These are phyloP conservation scores for Corythornis cristatus DNA, from an alignment of 2,113 vertebrate species.

Conservation along the genomic window DNA sequence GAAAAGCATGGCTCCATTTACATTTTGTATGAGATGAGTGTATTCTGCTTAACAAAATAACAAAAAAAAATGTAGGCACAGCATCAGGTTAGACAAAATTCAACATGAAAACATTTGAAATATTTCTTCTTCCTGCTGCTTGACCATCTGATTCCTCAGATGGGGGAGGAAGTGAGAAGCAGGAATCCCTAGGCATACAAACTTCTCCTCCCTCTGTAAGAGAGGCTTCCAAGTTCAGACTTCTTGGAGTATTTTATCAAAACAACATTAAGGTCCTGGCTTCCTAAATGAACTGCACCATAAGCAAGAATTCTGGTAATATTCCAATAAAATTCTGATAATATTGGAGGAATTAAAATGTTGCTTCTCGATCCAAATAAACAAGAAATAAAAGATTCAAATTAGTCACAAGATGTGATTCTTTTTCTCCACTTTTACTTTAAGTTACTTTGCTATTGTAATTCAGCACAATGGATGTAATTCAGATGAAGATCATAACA, in stretches of 20 bases:
- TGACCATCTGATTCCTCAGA: neutral
- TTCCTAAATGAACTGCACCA: neutral
- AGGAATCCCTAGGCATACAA: neutral
- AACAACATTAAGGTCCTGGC: neutral
- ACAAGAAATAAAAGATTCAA: neutral
- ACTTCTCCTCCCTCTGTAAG: neutral
- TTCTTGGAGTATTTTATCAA: neutral
- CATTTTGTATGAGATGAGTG: neutral
- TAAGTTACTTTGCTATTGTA: neutral
- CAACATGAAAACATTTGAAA: neutral
- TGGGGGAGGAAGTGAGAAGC: neutral
- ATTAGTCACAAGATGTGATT: neutral
- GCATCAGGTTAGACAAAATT: neutral
- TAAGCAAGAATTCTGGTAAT: neutral
- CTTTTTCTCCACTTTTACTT: slow-evolving; percentile 20
- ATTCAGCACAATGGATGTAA: slow-evolving; percentile 40
- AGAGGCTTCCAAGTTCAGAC: neutral
- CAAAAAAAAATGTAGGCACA: neutral
- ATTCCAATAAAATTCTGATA: neutral
- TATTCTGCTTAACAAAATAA: neutral
- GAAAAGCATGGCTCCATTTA: neutral
- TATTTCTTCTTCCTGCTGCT: neutral
- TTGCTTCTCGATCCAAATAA: neutral
- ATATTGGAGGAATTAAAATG: neutral
- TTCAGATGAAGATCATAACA: slow-evolving; percentile 36